A percentile compares a stretch with the other conserved stretches of the same genome.
Conservation (phyloP, 2,113 vertebrate species). For the Trogon surrucura region DNA sequence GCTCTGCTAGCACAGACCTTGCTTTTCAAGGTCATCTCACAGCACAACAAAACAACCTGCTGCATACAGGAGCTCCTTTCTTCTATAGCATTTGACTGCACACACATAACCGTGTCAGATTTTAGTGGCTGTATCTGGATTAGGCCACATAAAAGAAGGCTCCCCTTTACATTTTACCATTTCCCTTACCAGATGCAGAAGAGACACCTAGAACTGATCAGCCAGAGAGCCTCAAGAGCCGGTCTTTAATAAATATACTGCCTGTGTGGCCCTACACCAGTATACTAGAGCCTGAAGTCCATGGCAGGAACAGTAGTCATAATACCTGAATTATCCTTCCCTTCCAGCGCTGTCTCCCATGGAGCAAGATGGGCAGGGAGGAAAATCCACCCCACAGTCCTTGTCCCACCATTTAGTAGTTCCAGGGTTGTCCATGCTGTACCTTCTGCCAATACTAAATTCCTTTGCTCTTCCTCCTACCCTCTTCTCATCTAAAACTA, state of each 20-base stretch:
- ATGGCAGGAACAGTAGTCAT: background rate
- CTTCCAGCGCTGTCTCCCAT: background rate
- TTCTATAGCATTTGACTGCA: background rate
- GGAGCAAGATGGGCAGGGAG: background rate
- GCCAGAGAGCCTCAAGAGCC: background rate
- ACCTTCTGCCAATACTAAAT: background rate
- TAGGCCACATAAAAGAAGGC: background rate
- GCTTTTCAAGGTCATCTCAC: background rate
- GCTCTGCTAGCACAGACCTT: background rate
- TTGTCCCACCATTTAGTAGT: background rate
- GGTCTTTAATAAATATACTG: background rate
- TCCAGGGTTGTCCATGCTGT: background rate
- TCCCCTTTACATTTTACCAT: background rate
- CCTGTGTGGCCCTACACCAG: background rate
- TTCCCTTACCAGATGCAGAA: background rate
- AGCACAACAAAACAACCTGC: background rate
- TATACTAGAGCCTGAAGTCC: background rate
- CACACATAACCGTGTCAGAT: background rate
- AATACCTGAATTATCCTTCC: background rate
- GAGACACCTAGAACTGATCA: fast-evolving
- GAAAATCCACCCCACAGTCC: background rate
- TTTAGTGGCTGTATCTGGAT: background rate
- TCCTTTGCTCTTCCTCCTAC: background rate
- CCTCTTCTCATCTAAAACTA: background rate
- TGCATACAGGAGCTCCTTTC: background rate